These are phyloP conservation scores for Chymomyza amoena DNA, from an alignment of 2,888 invertebrate genomes.

Conservation along the genomic window DNA sequence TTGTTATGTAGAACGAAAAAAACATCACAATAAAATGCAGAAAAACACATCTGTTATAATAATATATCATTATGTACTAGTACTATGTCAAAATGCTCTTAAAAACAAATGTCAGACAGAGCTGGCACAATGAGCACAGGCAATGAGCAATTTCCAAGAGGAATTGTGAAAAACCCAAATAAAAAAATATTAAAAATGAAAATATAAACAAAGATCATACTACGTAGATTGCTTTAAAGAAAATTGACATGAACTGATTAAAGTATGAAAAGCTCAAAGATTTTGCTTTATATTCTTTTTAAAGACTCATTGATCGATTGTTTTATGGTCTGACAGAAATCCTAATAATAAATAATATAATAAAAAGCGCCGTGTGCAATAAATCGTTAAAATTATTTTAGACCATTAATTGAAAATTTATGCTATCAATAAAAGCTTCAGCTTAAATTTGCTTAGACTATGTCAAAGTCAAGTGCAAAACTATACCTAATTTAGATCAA, in stretches of 20 bases:
- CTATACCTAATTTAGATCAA: no score
- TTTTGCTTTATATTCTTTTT: not conserved
- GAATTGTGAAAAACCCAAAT: not conserved
- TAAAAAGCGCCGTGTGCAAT: slow-evolving; percentile 62
- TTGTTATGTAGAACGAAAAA: slow-evolving; percentile 17
- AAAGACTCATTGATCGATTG: slow-evolving; percentile 49
- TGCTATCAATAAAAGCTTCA: slow-evolving; percentile 35
- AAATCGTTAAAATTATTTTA: slow-evolving; percentile 47
- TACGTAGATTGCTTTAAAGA: not conserved
- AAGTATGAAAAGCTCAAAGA: not conserved
- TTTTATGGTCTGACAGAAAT: slow-evolving; percentile 31
- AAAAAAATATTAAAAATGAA: not conserved
- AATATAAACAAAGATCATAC: not conserved
- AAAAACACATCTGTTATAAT: slow-evolving; percentile 54
- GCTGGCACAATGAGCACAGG: not conserved
- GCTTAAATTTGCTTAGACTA: slow-evolving; percentile 26
- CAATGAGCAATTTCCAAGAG: not conserved
- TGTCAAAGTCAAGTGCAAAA: slow-evolving; percentile 64
- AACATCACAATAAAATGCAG: slow-evolving; percentile 26
- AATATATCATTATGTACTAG: slow-evolving; percentile 57
- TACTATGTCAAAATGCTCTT: slow-evolving; percentile 57
- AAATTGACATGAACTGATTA: no score
- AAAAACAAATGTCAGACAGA: slow-evolving; percentile 58
- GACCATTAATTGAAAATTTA: slow-evolving; percentile 36
- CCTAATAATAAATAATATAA: not conserved